Percentiles rank a stretch among this genome's conserved stretches.
These are phyloP conservation scores for Carposina sasakii DNA, from an alignment of 1,140 invertebrate species.

Conservation along the genomic window DNA sequence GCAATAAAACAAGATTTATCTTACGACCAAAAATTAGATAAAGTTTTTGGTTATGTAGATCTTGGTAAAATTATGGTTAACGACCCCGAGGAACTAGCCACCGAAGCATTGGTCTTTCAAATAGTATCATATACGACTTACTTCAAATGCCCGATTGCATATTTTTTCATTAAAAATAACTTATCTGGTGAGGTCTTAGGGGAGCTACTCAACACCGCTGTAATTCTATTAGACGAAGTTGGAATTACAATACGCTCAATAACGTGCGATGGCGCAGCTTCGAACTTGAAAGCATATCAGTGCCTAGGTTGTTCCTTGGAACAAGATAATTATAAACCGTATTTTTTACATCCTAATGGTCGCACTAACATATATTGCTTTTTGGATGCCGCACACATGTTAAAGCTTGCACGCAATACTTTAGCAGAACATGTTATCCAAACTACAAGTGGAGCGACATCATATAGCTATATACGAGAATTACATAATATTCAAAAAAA, in stretches of 20 bases:
- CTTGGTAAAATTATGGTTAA: constrained; percentile 20
- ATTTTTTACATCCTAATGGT: constrained; percentile 13
- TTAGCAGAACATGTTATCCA: constrained; percentile 23
- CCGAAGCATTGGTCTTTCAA: constrained; percentile 19
- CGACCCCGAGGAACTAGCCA: constrained; percentile 22
- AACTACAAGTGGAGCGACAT: constrained; percentile 19
- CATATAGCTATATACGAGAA: constrained; percentile 26
- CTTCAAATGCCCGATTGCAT: constrained; percentile 28
- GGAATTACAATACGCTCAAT: constrained; percentile 26
- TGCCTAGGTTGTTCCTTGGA: constrained; percentile 25
- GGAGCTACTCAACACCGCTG: constrained; percentile 17
- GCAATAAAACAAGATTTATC: constrained; percentile 24
- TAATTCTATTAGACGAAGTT: constrained; percentile 18
- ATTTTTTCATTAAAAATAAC: constrained; percentile 30
- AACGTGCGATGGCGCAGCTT: constrained; percentile 26
- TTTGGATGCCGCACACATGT: constrained; percentile 30
- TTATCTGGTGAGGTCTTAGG: constrained; percentile 18
- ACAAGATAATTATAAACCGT: constrained; percentile 10
- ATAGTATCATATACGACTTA: constrained; percentile 22
- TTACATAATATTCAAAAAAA: constrained; percentile 27
- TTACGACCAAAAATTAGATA: constrained; percentile 23
- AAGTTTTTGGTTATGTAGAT: constrained; percentile 26
- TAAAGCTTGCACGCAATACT: constrained; percentile 30
- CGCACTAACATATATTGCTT: constrained; percentile 20
- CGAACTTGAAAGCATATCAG: constrained; percentile 20